phyloP scores from a whole-genome alignment of 2,113 vertebrate species.

The Rhineura floridana region DNA sequence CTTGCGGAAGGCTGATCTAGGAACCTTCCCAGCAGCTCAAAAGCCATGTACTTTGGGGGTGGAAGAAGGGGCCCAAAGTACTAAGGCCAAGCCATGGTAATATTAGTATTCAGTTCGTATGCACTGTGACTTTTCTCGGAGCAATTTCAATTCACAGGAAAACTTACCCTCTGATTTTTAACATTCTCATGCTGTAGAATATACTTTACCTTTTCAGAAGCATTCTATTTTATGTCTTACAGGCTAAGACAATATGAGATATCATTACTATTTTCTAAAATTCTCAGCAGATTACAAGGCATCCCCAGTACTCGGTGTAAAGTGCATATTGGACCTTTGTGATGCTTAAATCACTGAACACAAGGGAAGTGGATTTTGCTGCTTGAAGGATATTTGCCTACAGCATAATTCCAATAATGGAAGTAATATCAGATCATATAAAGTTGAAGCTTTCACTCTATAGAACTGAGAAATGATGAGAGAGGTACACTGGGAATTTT shows the following conservation, averaged over 20 bases:
- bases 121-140: neutral
- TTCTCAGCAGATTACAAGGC: conserved; percentile 72
- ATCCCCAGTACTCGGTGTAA: conserved; percentile 51
- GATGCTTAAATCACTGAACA: conserved; percentile 40
- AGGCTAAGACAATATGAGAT: conserved; percentile 58
- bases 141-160: conserved; percentile 48
- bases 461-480: conserved; percentile 76
- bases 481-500: conserved; percentile 79
- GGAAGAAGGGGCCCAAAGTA: neutral
- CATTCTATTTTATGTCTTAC: conserved; percentile 69
- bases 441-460: conserved; percentile 77
- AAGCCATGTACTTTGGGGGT: neutral
- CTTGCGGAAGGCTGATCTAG: neutral
- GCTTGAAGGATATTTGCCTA: conserved; percentile 82
- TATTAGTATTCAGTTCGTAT: neutral
- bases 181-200: conserved; percentile 37
- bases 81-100: neutral
- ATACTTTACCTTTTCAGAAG: conserved; percentile 47
- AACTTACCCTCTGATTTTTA: conserved; percentile 55
- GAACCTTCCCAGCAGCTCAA: neutral
- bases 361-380: conserved; percentile 64
- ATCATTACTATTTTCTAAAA: conserved; percentile 75
- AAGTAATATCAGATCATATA: conserved; percentile 83
- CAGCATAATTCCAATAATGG: conserved; percentile 81
- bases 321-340: conserved; percentile 64